Evolutionary conservation across 2,797 vertebrate genomes (phyloP).

Genomic region (Girardinus metallicus): DNA sequence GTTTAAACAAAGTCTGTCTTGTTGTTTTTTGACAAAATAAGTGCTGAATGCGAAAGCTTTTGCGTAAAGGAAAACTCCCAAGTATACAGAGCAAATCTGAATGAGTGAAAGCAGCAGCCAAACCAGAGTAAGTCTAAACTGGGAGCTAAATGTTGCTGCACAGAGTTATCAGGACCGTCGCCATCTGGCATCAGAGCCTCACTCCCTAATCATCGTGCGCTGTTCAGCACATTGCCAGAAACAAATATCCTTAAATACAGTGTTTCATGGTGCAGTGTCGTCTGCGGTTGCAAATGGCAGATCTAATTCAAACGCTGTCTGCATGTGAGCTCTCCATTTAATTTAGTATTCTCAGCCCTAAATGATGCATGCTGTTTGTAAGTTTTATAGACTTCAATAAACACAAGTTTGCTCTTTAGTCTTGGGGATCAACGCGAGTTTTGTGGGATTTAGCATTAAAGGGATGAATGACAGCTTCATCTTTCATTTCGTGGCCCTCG

Average conservation of each 20-base stretch:
- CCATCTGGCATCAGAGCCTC: conserved; percentile 56
- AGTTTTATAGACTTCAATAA: conserved; percentile 39
- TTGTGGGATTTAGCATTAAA: neutral
- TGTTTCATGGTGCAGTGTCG: conserved; percentile 42
- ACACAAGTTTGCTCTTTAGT: conserved; percentile 39
- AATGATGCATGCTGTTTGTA: conserved; percentile 23
- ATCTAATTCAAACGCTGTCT: conserved; percentile 33
- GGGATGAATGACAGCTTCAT: conserved; percentile 22
- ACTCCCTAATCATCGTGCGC: conserved; percentile 39
- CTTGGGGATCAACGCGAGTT: conserved; percentile 22
- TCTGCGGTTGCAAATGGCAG: conserved; percentile 51
- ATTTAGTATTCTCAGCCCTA: conserved; percentile 15
- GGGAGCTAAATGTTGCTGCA: conserved; percentile 52
- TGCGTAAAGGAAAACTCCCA: conserved; percentile 10
- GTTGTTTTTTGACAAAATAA: too few species aligned
- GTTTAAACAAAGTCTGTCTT: neutral
- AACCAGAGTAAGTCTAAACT: conserved; percentile 44
- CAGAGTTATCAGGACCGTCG: conserved; percentile 45
- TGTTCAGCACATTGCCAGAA: conserved; percentile 20
- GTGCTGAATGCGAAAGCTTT: conserved; percentile 15
- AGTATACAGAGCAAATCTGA: neutral
- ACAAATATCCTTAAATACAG: conserved; percentile 24
- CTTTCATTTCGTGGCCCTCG: neutral
- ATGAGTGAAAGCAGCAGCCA: conserved; percentile 29
- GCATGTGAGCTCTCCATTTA: conserved; percentile 19